phyloP scores from a whole-genome alignment of 2,797 vertebrate genomes.

The Vespertilio murinus region DNA sequence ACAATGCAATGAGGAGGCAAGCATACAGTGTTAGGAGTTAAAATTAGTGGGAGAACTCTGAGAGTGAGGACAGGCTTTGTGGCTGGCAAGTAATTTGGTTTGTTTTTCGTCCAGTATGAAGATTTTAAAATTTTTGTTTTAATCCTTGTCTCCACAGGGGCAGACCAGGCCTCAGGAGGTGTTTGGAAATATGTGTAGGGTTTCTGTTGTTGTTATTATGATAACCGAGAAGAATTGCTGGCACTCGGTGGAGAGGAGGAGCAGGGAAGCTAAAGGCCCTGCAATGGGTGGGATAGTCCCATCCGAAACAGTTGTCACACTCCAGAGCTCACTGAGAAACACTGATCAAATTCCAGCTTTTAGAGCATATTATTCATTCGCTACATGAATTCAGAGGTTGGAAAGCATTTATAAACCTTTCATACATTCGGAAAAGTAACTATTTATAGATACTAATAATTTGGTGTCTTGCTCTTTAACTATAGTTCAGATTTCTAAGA shows the following conservation, averaged over 20 bases:
- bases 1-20: not conserved
- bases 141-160: not conserved
- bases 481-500: slow-evolving; percentile 47
- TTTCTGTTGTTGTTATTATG: not conserved
- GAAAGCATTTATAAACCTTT: slow-evolving; percentile 10
- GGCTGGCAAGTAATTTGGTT: not conserved
- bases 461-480: slow-evolving; percentile 32
- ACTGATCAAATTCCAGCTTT: not conserved
- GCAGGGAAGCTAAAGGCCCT: not conserved
- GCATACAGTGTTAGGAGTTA: not conserved
- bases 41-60: not conserved
- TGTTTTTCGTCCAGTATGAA: not conserved
- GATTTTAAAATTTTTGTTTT: not conserved
- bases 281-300: not conserved
- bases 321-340: not conserved
- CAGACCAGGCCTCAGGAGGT: not conserved
- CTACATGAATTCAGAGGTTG: not conserved
- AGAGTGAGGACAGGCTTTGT: not conserved
- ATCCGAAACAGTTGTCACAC: not conserved
- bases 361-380: not conserved
- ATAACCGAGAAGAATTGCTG: not conserved
- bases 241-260: not conserved
- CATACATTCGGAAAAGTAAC: not conserved
- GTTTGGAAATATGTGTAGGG: not conserved
- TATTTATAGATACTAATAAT: slow-evolving; percentile 40